Base-by-base conservation (phyloP, 2,113 vertebrate genomes). In the Stictonetta naevosa region DNA sequence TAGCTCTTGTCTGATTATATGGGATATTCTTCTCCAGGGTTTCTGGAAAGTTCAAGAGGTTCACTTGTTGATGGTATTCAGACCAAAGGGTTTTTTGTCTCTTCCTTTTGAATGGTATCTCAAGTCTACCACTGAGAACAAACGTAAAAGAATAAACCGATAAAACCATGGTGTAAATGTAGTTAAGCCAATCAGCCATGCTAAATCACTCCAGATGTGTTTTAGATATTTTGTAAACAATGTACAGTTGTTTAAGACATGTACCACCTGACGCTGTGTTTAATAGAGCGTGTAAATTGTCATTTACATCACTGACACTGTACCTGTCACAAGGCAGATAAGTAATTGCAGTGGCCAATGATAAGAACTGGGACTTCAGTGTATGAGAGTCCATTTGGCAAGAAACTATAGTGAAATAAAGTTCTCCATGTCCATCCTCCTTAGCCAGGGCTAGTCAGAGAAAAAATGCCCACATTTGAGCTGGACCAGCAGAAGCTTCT, bases 1-100 rank as follows among this genome's bases (percentile, higher is more conserved):
- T 79, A 79, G 55, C 26, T 72, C 12, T 66, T 67, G 20, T 44
- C 29, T 55, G 23, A 64, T 90, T 67, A 58, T 29, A 14, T 75
- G 62, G 60, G 78, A 90, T 46, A 66, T 67, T 10, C 21, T 78
- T 48, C 71, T 78, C 23, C 10, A 34, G 18, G 1, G 29, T 66
- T 94, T 85, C 40, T 85, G 66, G 21, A 11, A 55, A 74, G 19
- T 84, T 38, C 11, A 33, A 77, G 60, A 42, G 17, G 5, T 50
- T n/a, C 13, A 22, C 8, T 44, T 58, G 13, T 13, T 88, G 11
- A 25, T 7, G 7, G 10, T 42, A 71, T 80, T 90, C 8, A n/a
- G 8, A 40, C 1, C 16, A 50, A 59, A 58, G 31, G 0, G 1
- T 1, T 4, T n/a, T 60, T 10, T 44, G 5, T 52, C 1, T 31